Evolutionary conservation across 53 echinoderm and acorn worm genomes (phyloP), one percentile per base, ranked within the genome.

Genomic region (Holothuria scabra): DNA sequence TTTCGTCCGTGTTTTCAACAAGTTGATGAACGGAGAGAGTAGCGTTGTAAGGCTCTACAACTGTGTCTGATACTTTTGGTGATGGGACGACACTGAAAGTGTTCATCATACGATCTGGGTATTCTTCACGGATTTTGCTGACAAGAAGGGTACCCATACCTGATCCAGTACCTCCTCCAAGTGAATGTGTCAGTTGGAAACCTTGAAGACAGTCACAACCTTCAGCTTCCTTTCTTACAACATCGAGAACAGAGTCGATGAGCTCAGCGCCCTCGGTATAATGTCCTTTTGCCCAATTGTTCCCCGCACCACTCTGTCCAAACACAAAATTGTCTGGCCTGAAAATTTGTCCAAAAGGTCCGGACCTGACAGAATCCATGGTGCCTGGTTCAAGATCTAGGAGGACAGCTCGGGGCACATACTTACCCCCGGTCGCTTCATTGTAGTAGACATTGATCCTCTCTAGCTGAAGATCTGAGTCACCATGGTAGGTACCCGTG

Each of bases 271-370:
- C 96, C 60, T 96, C 96, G 74, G 96, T 96, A 91, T 96, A 96
- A 82, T 96, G 96, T 81, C 96, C 96, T 83, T 96, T 96, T 60
- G 96, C 96, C 96, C 96, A 96, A 90, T 96, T 96, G 93, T 96
- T 96, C 59, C 96, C 96, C 85, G 96, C 96, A 32, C 96, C 96
- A 60, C 96, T 96, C 90, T 96, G 96, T 81, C 96, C 96, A 32
- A 96, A 96, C 16, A 95, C 89, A 69, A 95, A 95, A 88, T 95
- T 95, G 86, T 95, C 95, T 70, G 95, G 95, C 86, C 95, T 88
- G 88, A 95, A 95, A 67, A 92, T 90, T 76, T 94, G 95, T 46
- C 95, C 94, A 28, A 94, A 94, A 58, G 94, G 91, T 66, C 94
- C 93, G 58, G 92, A 93, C 14, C 95, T 85, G 60, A 95, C 95